A percentile compares a stretch with the other conserved stretches of the same genome.
Evolutionary conservation across 2,797 vertebrate species (phyloP).

Genomic region (Peromyscus attwateri): DNA sequence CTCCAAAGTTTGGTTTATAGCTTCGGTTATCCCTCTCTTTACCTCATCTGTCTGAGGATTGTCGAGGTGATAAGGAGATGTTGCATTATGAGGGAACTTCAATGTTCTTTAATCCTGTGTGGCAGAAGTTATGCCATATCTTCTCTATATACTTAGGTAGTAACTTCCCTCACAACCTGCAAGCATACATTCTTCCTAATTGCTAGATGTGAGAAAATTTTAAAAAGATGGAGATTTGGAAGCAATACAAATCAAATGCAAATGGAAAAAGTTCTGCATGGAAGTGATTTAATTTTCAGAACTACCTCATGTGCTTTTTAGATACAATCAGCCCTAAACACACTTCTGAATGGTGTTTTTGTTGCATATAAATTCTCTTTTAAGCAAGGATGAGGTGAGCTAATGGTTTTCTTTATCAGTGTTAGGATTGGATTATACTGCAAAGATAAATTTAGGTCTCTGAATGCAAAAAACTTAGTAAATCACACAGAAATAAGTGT

Average conservation of each 20-base stretch:
- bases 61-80: background rate
- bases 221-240: conserved; percentile 47
- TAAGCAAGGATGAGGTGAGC: conserved; percentile 51
- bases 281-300: conserved; percentile 69
- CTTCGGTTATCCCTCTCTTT: background rate
- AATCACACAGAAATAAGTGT: conserved; percentile 50
- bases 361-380: background rate
- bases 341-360: background rate
- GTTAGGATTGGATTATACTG: conserved; percentile 44
- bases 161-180: background rate
- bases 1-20: background rate
- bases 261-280: conserved; percentile 65
- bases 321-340: conserved; percentile 26
- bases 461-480: conserved; percentile 46
- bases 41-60: background rate
- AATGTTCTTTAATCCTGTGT: background rate
- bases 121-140: background rate
- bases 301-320: conserved; percentile 23
- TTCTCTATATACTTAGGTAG: background rate
- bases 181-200: conserved; percentile 30
- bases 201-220: conserved; percentile 1
- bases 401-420: conserved; percentile 70
- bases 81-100: conserved; percentile 36
- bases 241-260: conserved; percentile 63
- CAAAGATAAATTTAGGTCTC: conserved; percentile 56